Percentiles rank a stretch among this genome's conserved stretches.
Evolutionary conservation across 2,797 vertebrate species (phyloP).

Genomic region (Brachymystax lenok): DNA sequence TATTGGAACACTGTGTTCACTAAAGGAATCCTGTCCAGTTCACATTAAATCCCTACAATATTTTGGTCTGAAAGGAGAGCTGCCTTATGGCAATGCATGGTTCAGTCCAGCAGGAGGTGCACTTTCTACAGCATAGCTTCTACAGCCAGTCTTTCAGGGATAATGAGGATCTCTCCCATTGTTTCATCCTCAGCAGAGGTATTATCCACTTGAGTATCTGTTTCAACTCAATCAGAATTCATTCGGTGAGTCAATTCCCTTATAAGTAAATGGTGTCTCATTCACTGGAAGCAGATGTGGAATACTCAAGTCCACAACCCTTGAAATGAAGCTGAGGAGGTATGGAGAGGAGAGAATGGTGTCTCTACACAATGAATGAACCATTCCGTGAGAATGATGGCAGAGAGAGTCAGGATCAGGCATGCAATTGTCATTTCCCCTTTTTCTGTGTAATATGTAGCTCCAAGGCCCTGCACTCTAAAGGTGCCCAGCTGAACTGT

Average conservation of each 20-base stretch:
- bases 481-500: constrained; percentile 44
- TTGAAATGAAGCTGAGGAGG: constrained; percentile 37
- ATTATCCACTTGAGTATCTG: constrained; percentile 22
- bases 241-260: constrained; percentile 11
- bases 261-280: constrained; percentile 29
- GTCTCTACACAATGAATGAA: constrained; percentile 42
- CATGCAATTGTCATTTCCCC: constrained; percentile 26
- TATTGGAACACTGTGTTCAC: constrained; percentile 53
- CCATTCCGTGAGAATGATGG: constrained; percentile 15
- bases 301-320: constrained; percentile 28
- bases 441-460: constrained; percentile 26
- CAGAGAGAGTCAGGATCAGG: constrained; percentile 33
- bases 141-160: constrained; percentile 62
- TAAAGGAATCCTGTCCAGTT: constrained; percentile 58
- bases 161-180: constrained; percentile 55
- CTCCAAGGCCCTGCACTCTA: constrained; percentile 39
- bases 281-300: constrained; percentile 11
- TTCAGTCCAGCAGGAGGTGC: constrained; percentile 65
- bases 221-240: constrained; percentile 8
- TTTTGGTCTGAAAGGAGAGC: constrained; percentile 48
- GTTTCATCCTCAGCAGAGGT: constrained; percentile 58
- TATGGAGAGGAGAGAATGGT: constrained; percentile 40
- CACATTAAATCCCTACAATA: constrained; percentile 53
- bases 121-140: constrained; percentile 72
- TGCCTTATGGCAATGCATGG: constrained; percentile 58